Percentiles rank a stretch among this genome's conserved stretches.
These are phyloP conservation scores for Ochropacha duplaris DNA, from an alignment of 2,888 invertebrate species.

Conservation along the genomic window DNA sequence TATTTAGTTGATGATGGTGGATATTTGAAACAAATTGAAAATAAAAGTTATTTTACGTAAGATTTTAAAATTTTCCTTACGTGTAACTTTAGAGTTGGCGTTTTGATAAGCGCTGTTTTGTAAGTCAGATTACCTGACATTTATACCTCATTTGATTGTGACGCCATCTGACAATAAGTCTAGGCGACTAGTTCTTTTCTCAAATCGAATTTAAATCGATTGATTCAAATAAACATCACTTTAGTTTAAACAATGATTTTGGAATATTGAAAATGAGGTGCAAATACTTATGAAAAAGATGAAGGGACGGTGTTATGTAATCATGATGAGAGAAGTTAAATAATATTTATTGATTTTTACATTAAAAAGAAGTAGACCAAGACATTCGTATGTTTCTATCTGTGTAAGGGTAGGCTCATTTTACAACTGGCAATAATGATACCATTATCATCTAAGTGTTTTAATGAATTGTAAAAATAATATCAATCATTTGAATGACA, in stretches of 20 bases:
- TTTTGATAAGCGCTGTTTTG: slow-evolving; percentile 5
- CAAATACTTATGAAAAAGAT: slow-evolving; percentile 50
- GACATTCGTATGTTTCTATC: slow-evolving; percentile 20
- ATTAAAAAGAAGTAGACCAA: slow-evolving; percentile 20
- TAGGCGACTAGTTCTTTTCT: background rate
- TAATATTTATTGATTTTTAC: slow-evolving; percentile 41
- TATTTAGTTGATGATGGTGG: slow-evolving; percentile 28
- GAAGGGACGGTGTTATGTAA: slow-evolving; percentile 30
- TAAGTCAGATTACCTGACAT: background rate
- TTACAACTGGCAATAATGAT: slow-evolving; percentile 25
- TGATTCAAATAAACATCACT: slow-evolving; percentile 40
- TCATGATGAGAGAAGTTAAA: slow-evolving; percentile 49
- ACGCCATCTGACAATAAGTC: background rate
- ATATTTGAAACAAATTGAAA: slow-evolving; percentile 22
- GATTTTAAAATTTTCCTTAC: slow-evolving; percentile 19
- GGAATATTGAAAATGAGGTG: slow-evolving; percentile 46
- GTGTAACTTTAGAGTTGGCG: slow-evolving; percentile 12
- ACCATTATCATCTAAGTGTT: slow-evolving; percentile 1
- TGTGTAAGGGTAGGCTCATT: slow-evolving; percentile 15
- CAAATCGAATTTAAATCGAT: slow-evolving; percentile 21
- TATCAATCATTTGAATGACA: slow-evolving; percentile 5
- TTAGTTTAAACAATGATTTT: slow-evolving; percentile 35
- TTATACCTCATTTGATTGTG: background rate
- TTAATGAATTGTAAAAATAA: slow-evolving; percentile 2
- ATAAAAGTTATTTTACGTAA: slow-evolving; percentile 33